Conservation (phyloP, 2,888 invertebrate species). For the Amphimallon solstitiale region DNA sequence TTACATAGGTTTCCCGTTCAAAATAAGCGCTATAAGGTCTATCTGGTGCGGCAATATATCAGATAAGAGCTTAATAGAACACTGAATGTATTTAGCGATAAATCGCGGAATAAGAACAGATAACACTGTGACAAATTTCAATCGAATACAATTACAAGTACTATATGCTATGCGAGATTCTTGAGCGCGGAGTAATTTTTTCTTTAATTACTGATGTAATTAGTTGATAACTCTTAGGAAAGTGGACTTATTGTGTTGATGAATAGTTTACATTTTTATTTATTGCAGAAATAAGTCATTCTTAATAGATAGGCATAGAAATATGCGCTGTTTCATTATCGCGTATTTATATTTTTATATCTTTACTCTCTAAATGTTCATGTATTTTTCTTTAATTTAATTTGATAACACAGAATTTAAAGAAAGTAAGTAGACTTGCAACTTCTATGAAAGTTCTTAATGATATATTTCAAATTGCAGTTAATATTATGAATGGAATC, state of each 20-base stretch:
- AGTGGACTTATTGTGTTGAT: not conserved
- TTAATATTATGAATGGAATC: too few species aligned
- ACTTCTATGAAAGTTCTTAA: too few species aligned
- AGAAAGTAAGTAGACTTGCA: too few species aligned
- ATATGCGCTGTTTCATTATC: too few species aligned
- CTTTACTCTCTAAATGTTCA: too few species aligned
- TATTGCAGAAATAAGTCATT: too few species aligned
- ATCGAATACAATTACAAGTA: not conserved
- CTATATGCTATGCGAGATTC: not conserved
- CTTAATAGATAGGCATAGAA: too few species aligned
- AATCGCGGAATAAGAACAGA: conserved; percentile 8
- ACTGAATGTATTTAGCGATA: conserved; percentile 13
- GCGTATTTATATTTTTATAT: too few species aligned
- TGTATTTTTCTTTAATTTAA: too few species aligned
- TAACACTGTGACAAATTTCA: conserved; percentile 17
- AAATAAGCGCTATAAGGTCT: not conserved
- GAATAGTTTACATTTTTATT: not conserved
- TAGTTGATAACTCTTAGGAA: conserved; percentile 8
- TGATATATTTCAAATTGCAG: too few species aligned
- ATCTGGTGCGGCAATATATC: conserved; percentile 2
- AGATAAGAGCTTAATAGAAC: conserved; percentile 19
- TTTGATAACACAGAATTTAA: too few species aligned
- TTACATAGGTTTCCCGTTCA: conserved; percentile 1
- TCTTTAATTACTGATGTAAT: conserved; percentile 8
- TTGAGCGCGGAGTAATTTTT: not conserved